Conservation (phyloP, 2,113 vertebrate genomes). For the Prionailurus viverrinus region DNA sequence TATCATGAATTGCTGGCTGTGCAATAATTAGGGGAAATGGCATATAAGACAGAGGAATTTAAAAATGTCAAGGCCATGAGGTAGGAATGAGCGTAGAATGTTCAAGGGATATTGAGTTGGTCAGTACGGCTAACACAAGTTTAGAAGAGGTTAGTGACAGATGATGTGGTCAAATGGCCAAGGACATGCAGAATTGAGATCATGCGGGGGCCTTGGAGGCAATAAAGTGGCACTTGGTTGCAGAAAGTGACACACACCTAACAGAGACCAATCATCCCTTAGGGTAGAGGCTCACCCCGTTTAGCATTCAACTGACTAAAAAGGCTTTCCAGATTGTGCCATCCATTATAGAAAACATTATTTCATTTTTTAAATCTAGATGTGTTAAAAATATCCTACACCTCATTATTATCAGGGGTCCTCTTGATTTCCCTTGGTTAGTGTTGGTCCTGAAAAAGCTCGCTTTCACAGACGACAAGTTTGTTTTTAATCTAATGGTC, state of each 20-base stretch:
- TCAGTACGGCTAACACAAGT: not conserved
- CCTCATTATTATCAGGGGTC: not conserved
- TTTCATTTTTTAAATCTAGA: not conserved
- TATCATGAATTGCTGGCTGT: not conserved
- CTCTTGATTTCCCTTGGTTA: not conserved
- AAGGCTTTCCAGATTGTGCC: not conserved
- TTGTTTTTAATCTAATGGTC: not conserved
- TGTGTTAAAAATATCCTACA: not conserved
- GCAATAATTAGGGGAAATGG: not conserved
- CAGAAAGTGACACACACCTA: not conserved
- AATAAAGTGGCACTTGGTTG: not conserved
- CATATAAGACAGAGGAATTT: not conserved
- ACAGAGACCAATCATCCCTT: not conserved
- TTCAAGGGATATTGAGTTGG: not conserved
- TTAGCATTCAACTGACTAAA: not conserved
- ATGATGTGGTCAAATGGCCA: not conserved
- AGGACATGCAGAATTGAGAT: not conserved
- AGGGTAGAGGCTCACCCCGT: not conserved
- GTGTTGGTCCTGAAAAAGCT: not conserved
- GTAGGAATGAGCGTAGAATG: not conserved
- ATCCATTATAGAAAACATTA: not conserved
- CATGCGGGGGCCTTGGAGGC: not conserved
- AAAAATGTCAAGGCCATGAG: not conserved
- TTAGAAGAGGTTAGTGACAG: not conserved
- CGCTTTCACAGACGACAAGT: not conserved